Evolutionary conservation across 2,113 vertebrate genomes (phyloP).

Genomic region (Python bivittatus): DNA sequence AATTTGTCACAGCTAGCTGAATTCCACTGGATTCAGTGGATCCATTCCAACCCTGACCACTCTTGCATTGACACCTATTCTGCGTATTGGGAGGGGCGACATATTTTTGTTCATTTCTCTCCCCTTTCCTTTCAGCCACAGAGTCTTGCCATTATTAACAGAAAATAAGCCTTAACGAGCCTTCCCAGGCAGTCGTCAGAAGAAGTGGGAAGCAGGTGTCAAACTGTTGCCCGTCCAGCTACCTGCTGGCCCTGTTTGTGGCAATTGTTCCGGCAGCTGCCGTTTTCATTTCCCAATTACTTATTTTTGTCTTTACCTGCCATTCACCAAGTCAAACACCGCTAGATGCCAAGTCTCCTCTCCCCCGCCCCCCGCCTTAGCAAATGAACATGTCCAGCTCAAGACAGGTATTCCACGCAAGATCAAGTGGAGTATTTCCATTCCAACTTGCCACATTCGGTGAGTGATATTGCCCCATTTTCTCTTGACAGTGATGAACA

Average conservation of each 20-base stretch:
- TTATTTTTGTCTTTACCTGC: background rate
- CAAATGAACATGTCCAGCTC: background rate
- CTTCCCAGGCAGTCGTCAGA: background rate
- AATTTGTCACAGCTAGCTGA: no score
- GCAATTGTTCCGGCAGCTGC: background rate
- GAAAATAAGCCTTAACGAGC: background rate
- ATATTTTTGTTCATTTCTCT: background rate
- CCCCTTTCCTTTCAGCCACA: background rate
- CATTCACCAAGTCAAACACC: background rate
- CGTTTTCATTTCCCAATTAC: constrained; percentile 5
- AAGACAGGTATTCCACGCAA: background rate
- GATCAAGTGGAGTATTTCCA: background rate
- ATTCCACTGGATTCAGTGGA: no score
- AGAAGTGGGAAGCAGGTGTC: background rate
- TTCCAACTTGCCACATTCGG: no score
- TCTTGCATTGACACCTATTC: no score
- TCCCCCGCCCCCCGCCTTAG: background rate
- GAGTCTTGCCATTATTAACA: background rate
- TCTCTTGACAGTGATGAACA: no score
- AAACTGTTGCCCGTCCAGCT: background rate
- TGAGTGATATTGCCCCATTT: background rate
- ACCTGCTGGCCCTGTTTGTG: background rate
- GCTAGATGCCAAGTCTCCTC: background rate
- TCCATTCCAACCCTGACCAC: no score
- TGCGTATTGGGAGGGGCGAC: no score